Percentiles rank a stretch among this genome's conserved stretches.
Conservation (phyloP, 2,113 vertebrate genomes). For the Dunckerocampus dactyliophorus region DNA sequence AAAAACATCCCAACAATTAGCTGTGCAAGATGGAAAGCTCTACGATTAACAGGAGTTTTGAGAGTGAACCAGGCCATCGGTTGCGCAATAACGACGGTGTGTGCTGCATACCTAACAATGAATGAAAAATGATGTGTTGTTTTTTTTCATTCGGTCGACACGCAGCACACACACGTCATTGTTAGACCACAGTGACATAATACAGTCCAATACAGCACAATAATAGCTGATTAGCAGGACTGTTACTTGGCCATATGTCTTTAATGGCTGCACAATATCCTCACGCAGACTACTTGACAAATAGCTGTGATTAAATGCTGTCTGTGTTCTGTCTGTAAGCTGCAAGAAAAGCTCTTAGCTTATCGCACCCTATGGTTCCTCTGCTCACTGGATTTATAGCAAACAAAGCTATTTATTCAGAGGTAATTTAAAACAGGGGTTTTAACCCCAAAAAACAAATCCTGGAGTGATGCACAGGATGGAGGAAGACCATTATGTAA, state of each 20-base stretch:
- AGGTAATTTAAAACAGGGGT: conserved; percentile 66
- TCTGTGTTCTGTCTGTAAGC: conserved; percentile 56
- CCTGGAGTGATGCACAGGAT: conserved; percentile 59
- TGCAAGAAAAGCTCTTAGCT: conserved; percentile 53
- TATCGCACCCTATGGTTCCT: conserved; percentile 53
- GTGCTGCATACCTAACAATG: background rate
- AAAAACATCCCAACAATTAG: background rate
- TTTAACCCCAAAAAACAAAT: conserved; percentile 52
- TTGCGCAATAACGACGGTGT: background rate
- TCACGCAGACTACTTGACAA: conserved; percentile 50
- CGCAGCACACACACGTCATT: background rate
- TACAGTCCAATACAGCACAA: background rate
- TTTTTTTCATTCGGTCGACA: background rate
- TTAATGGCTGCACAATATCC: conserved; percentile 34
- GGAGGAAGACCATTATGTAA: conserved; percentile 71
- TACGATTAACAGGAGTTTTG: too few relatives aligned
- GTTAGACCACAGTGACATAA: conserved; percentile 3
- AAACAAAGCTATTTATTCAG: conserved; percentile 75
- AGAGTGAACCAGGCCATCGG: too few relatives aligned
- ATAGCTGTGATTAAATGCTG: conserved; percentile 59
- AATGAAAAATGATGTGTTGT: background rate
- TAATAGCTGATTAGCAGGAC: conserved; percentile 12
- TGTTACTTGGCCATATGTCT: conserved; percentile 38
- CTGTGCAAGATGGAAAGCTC: background rate
- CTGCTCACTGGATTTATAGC: conserved; percentile 65